These are phyloP conservation scores for Agrilus planipennis DNA, from an alignment of 1,140 invertebrate genomes.

Conservation along the genomic window DNA sequence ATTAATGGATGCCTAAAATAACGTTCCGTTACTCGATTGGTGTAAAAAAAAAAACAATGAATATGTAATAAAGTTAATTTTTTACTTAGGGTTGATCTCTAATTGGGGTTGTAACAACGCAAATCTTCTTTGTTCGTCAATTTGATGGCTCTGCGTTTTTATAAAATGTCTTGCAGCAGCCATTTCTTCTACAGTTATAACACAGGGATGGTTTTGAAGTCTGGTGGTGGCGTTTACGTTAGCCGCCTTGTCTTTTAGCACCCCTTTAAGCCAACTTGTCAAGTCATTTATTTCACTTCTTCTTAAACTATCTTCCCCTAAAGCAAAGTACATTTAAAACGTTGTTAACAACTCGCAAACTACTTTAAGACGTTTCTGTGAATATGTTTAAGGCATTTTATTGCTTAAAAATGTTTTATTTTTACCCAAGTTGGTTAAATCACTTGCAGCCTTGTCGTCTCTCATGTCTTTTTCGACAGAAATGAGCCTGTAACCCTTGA, in stretches of 20 bases:
- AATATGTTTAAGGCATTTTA: too few species aligned
- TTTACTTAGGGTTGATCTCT: slow-evolving; percentile 84
- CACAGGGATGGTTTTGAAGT: slow-evolving; percentile 82
- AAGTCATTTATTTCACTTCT: slow-evolving; percentile 63
- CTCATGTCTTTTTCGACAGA: slow-evolving; percentile 94
- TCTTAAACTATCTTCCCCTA: slow-evolving; percentile 54
- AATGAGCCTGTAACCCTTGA: slow-evolving; percentile 63
- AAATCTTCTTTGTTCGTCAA: slow-evolving; percentile 77
- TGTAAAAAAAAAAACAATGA: not conserved
- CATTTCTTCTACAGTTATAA: slow-evolving; percentile 92
- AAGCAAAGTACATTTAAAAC: slow-evolving; percentile 17
- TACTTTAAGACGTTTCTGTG: not conserved
- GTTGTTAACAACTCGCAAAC: not conserved
- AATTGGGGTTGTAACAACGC: slow-evolving; percentile 80
- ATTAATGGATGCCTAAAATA: slow-evolving; percentile 75
- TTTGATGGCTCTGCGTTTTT: slow-evolving; percentile 71
- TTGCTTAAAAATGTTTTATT: not conserved
- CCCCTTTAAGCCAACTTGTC: slow-evolving; percentile 63
- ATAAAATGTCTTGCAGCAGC: slow-evolving; percentile 90
- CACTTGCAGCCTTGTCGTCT: slow-evolving; percentile 47
- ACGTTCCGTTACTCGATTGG: slow-evolving; percentile 2
- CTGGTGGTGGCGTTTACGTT: slow-evolving; percentile 72
- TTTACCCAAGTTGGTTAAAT: slow-evolving; percentile 39
- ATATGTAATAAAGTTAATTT: not conserved
- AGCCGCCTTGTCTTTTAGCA: slow-evolving; percentile 64